phyloP scores from a whole-genome alignment of 2,888 invertebrate species.

The Flexamia atlantica region DNA sequence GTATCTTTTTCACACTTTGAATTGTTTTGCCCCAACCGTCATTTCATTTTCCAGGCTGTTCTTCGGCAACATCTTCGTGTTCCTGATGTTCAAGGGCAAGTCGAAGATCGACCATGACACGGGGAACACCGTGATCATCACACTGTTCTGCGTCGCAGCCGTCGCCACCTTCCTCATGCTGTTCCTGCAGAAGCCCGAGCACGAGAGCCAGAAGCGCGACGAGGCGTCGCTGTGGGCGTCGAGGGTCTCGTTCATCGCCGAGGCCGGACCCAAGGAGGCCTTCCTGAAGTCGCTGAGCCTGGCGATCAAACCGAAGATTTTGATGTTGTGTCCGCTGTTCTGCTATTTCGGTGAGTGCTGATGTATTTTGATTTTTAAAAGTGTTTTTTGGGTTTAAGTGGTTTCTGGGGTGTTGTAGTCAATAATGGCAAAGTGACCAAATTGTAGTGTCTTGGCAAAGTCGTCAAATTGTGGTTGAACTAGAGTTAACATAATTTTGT shows the following conservation, averaged over 20 bases:
- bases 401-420: too few relatives aligned
- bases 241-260: conserved; percentile 49
- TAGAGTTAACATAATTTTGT: too few relatives aligned
- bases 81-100: conserved; percentile 91
- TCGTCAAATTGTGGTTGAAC: too few relatives aligned
- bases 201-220: conserved; percentile 46
- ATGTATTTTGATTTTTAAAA: too few relatives aligned
- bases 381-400: too few relatives aligned
- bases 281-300: conserved; percentile 55
- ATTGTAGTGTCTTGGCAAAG: too few relatives aligned
- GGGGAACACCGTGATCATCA: conserved; percentile 88
- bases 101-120: conserved; percentile 84
- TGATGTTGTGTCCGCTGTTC: conserved; percentile 49
- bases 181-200: conserved; percentile 75
- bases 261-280: conserved; percentile 54
- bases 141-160: conserved; percentile 80
- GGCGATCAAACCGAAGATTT: conserved; percentile 36
- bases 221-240: conserved; percentile 55
- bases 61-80: conserved; percentile 97
- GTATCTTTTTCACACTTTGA: too few relatives aligned
- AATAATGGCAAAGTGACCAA: too few relatives aligned
- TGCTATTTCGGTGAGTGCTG: conserved; percentile 46
- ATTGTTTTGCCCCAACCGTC: background rate
- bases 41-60: conserved; percentile 85
- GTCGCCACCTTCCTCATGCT: conserved; percentile 78